Conservation (phyloP, 2,888 invertebrate genomes). For the Limenitis camilla region DNA sequence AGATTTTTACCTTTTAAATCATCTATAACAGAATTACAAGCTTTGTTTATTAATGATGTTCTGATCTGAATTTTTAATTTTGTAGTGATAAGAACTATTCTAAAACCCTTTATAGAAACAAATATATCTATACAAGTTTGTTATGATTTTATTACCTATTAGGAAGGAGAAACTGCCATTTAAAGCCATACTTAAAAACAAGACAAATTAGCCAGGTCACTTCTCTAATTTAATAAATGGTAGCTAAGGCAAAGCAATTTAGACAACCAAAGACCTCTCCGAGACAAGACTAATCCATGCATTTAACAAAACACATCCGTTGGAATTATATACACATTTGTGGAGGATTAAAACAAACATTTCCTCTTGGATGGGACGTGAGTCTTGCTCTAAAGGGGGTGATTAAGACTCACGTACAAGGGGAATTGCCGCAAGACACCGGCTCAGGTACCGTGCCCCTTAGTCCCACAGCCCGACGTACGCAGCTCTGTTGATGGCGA, state of each 20-base stretch:
- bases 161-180: too few relatives aligned
- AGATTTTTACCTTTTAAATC: too few relatives aligned
- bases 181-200: neutral
- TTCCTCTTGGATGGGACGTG: constrained; percentile 49
- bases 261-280: constrained; percentile 1
- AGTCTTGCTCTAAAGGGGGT: constrained; percentile 56
- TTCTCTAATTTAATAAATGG: neutral
- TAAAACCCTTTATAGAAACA: too few relatives aligned
- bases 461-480: constrained; percentile 44
- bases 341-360: constrained; percentile 64
- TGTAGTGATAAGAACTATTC: too few relatives aligned
- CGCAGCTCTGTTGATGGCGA: constrained; percentile 32
- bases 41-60: too few relatives aligned
- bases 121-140: too few relatives aligned
- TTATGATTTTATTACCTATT: too few relatives aligned
- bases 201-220: neutral
- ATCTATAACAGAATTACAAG: too few relatives aligned
- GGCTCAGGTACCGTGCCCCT: too few relatives aligned
- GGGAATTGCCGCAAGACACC: constrained; percentile 46
- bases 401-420: constrained; percentile 57
- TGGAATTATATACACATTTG: constrained; percentile 63
- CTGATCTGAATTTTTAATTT: too few relatives aligned
- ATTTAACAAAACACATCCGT: constrained; percentile 56
- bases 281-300: constrained; percentile 28
- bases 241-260: neutral